Conservation (phyloP, 2,888 invertebrate genomes). For the Monoplex corrugatus region DNA sequence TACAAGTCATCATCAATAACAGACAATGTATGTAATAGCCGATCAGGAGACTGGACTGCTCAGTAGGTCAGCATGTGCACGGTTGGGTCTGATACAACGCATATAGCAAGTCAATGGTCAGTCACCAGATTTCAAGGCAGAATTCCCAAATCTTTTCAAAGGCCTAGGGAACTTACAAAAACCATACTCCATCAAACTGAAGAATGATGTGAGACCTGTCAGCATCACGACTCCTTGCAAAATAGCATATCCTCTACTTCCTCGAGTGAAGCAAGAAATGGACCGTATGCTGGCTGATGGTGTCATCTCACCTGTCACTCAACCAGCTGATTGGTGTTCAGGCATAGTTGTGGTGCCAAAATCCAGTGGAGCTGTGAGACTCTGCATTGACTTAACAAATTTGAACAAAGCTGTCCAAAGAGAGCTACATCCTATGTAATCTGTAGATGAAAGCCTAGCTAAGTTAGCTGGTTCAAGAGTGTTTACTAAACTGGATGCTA, state of each 20-base stretch:
- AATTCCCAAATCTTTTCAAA: slow-evolving; percentile 36
- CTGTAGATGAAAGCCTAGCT: too few species aligned
- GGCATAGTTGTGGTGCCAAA: slow-evolving; percentile 38
- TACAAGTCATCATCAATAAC: neutral
- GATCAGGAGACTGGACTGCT: neutral
- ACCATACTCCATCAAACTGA: slow-evolving; percentile 23
- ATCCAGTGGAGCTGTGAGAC: neutral
- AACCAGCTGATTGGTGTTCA: slow-evolving; percentile 20
- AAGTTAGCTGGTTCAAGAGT: too few species aligned
- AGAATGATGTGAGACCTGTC: neutral
- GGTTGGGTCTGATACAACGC: neutral
- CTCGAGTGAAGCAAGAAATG: slow-evolving; percentile 19
- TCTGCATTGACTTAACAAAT: neutral
- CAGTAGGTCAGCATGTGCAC: neutral
- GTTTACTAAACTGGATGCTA: too few species aligned
- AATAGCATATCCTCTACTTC: neutral
- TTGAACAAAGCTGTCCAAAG: slow-evolving; percentile 7
- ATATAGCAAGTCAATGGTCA: neutral
- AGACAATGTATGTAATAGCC: neutral
- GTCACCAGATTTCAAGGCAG: neutral
- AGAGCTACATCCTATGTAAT: neutral
- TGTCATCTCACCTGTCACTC: slow-evolving; percentile 50
- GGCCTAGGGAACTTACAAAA: neutral
- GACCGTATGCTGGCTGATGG: slow-evolving; percentile 41
- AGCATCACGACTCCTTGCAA: neutral